Evolutionary conservation across 2,797 vertebrate species (phyloP).

Genomic region (Bradypodion ventrale): DNA sequence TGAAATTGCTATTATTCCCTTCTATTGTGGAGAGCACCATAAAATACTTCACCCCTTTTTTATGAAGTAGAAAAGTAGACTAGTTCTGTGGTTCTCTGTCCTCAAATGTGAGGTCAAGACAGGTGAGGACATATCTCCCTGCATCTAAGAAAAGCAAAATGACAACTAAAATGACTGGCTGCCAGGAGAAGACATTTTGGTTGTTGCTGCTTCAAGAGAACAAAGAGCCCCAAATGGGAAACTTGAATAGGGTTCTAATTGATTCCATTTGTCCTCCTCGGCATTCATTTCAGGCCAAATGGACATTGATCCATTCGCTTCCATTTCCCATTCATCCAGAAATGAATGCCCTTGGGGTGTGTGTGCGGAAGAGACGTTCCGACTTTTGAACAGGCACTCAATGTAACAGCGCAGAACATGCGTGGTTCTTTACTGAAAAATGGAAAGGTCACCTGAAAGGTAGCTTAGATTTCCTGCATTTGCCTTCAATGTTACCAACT

Average conservation of each 20-base stretch:
- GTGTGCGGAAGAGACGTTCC: no score
- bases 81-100: no score
- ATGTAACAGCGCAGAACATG: neutral
- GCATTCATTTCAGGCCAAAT: neutral
- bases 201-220: neutral
- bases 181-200: neutral
- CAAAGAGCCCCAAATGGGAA: neutral
- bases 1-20: no score
- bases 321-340: neutral
- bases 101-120: no score
- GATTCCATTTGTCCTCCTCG: neutral
- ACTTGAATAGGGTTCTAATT: neutral
- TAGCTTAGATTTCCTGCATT: neutral
- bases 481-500: neutral
- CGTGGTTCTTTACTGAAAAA: neutral
- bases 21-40: no score
- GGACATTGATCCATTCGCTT: neutral
- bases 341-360: neutral
- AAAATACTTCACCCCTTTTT: no score
- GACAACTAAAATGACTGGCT: neutral
- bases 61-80: no score
- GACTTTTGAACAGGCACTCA: neutral
- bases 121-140: neutral
- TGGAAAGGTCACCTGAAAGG: no score
- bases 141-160: neutral